Conservation (phyloP, 2,888 invertebrate genomes). For the Synanthedon tipuliformis region DNA sequence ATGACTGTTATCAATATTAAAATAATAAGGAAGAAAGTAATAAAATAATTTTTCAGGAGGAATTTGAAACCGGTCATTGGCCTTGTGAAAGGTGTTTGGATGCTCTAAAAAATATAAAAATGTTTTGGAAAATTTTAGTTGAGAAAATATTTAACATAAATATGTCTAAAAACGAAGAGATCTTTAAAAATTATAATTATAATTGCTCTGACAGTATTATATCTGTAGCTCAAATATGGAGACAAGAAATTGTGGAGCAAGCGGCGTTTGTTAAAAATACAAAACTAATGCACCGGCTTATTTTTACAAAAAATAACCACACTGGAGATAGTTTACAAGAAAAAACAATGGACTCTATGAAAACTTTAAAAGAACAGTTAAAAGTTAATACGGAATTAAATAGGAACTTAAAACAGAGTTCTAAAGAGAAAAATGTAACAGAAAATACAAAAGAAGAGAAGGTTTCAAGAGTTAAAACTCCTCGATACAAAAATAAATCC, state of each 20-base stretch:
- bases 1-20: no score
- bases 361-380: no score
- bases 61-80: conserved; percentile 54
- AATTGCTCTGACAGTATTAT: conserved; percentile 22
- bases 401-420: no score
- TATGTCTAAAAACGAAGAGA: conserved; percentile 21
- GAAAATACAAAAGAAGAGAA: not conserved
- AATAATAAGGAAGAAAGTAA: no score
- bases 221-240: conserved; percentile 39
- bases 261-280: conserved; percentile 32
- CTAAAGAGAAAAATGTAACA: no score
- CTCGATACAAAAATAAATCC: not conserved
- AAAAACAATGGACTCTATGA: no score
- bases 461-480: not conserved
- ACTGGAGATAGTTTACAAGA: no score
- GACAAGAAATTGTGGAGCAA: conserved; percentile 41
- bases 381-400: no score
- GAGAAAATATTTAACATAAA: conserved; percentile 45
- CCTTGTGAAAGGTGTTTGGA: conserved; percentile 55
- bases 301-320: not conserved
- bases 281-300: conserved; percentile 6
- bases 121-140: conserved; percentile 55
- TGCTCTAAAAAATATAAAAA: conserved; percentile 51
- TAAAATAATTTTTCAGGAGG: conserved; percentile 32
- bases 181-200: conserved; percentile 11